Base-by-base conservation (phyloP, 1,140 invertebrate species). In the Mylabris phalerata region DNA sequence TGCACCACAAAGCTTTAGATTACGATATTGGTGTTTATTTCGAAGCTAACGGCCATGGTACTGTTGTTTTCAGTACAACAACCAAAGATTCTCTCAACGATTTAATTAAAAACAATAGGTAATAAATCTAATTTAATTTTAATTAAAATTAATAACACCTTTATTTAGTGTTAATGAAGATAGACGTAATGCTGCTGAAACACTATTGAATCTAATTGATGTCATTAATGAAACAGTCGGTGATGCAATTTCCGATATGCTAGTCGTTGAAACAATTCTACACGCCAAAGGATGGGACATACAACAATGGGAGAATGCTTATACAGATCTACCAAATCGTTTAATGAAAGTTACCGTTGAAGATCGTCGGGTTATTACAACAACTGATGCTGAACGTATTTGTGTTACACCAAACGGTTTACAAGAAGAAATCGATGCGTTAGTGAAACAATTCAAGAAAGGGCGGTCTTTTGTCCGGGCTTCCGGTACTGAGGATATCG, bases 21-120 rank as follows among this genome's bases (percentile, higher is more conserved):
- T 98, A 87, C 78, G 96, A 99, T 71, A 87, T 99, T 69, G 97
- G 96, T 3, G 82, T 99, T 10, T 99, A 99, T 76, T 99, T 99
- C 79, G 98, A 99, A 78, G 95, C 98, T 0, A 99, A 99, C 79
- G 98, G 98, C 0, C 98, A 99, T 79, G 98, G 98, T 7, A 99
- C 97, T 1, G 88, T 92, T 6, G 71, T 92, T 1, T 92, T 92
- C 55, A 92, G 86, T 66, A 72, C 83, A 2, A 73, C 77, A 27
- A 84, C 87, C 3, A 83, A 85, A 63, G 63, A 74, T 25, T 69
- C 69, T 13, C 79, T 86, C 11, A 73, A 71, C 56, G 71, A 75
- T 42, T 72, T 73, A 42, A 70, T 74, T 10, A 61, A 65, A 56
- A 57, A 56, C 60, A 55, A 60, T n/a, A 63, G 47, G 58, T 60